Conservation (phyloP, 2,888 invertebrate genomes). For the Nephrocerus scutellatus region DNA sequence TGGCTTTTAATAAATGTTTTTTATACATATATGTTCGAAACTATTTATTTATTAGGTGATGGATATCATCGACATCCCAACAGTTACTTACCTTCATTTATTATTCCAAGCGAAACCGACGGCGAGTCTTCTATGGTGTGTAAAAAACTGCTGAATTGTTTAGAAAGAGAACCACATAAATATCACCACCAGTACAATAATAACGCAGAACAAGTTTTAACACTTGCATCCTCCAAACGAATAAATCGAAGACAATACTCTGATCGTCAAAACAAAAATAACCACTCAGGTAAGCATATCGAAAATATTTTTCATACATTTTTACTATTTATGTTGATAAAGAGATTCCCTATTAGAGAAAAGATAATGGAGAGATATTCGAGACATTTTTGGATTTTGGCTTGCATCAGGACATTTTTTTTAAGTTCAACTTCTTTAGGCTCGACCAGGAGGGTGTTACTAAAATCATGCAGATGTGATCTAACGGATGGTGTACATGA, state of each 20-base stretch:
- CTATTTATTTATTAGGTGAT: slow-evolving; percentile 48
- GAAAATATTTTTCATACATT: not conserved
- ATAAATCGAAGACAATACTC: slow-evolving; percentile 44
- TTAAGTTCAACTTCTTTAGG: too few species aligned
- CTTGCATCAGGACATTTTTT: too few species aligned
- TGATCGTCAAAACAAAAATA: slow-evolving; percentile 26
- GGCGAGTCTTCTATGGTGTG: slow-evolving; percentile 47
- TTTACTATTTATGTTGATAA: not conserved
- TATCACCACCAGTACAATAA: slow-evolving; percentile 45
- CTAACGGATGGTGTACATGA: too few species aligned
- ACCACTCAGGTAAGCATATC: slow-evolving; percentile 25
- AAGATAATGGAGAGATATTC: too few species aligned
- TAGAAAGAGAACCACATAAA: slow-evolving; percentile 22
- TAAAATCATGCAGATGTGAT: too few species aligned
- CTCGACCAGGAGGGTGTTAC: too few species aligned
- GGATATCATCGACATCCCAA: slow-evolving; percentile 77
- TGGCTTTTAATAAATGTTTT: slow-evolving; percentile 4
- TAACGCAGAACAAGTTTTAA: slow-evolving; percentile 43
- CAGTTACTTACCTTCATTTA: slow-evolving; percentile 68
- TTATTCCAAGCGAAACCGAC: slow-evolving; percentile 61
- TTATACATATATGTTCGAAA: slow-evolving; percentile 7
- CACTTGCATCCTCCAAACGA: slow-evolving; percentile 50
- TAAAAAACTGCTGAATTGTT: slow-evolving; percentile 26
- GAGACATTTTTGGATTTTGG: too few species aligned
- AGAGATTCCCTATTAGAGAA: not conserved